A percentile compares a stretch with the other conserved stretches of the same genome.
phyloP scores from a whole-genome alignment of 1,140 invertebrate genomes.

The Potamilus streckersoni region DNA sequence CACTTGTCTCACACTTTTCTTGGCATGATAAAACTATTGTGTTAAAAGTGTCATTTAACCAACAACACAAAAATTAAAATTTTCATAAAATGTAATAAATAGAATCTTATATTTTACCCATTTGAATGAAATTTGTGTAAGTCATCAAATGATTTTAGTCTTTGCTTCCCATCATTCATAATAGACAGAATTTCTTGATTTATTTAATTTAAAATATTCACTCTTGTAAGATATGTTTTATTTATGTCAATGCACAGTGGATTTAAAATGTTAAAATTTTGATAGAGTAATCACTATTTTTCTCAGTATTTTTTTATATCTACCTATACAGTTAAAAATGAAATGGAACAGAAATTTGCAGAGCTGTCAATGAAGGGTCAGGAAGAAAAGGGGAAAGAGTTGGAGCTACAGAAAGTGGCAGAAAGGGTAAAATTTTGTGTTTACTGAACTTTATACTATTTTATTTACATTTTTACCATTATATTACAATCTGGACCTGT shows the following conservation, averaged over 20 bases:
- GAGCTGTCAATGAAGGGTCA: slow-evolving; percentile 28
- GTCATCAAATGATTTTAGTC: background rate
- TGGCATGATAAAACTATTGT: too few species aligned
- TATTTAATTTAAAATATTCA: background rate
- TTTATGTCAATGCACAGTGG: background rate
- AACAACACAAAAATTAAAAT: too few species aligned
- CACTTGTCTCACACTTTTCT: too few species aligned
- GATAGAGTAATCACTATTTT: background rate
- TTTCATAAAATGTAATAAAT: too few species aligned
- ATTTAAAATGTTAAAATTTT: background rate
- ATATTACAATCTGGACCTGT: too few species aligned
- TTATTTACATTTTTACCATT: too few species aligned
- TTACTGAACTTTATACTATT: background rate
- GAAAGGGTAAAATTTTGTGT: slow-evolving; percentile 19
- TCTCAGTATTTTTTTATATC: background rate
- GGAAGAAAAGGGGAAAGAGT: slow-evolving; percentile 29
- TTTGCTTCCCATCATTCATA: background rate
- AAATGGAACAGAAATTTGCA: slow-evolving; percentile 36
- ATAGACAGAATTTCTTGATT: background rate
- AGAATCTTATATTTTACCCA: too few species aligned
- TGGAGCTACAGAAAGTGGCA: slow-evolving; percentile 29
- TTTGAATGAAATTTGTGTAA: too few species aligned
- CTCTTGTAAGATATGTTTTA: background rate
- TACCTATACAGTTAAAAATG: slow-evolving; percentile 24
- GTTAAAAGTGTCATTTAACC: too few species aligned